A percentile compares a stretch with the other conserved stretches of the same genome.
Evolutionary conservation across 35 echinoderm and acorn worm species (phyloP).

Genomic region (Heliocidaris erythrogramma): DNA sequence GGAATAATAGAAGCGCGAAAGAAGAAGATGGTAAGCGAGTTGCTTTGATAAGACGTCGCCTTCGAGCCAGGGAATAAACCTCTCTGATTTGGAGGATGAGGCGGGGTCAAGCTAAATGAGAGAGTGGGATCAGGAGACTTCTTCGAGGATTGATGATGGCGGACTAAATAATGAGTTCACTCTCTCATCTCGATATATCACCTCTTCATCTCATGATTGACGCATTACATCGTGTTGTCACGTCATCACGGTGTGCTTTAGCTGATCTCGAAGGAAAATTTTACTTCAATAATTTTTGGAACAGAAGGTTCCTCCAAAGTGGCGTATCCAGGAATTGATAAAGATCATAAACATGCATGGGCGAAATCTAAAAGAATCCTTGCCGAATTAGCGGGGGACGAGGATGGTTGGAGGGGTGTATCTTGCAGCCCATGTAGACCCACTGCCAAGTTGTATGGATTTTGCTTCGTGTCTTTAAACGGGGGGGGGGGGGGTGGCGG

Average conservation of each 20-base stretch:
- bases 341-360: too few relatives aligned
- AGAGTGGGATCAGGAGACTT: slow-evolving; percentile 26
- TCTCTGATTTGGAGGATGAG: slow-evolving; percentile 20
- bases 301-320: neutral
- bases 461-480: too few relatives aligned
- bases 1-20: neutral
- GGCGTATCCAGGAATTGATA: neutral
- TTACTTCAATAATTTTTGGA: neutral
- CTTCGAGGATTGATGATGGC: neutral
- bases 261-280: neutral
- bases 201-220: neutral
- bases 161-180: slow-evolving; percentile 36
- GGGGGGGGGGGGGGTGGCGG: too few relatives aligned
- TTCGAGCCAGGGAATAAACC: neutral
- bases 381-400: neutral
- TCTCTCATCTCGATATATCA: neutral
- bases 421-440: too few relatives aligned
- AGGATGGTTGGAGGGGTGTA: too few relatives aligned
- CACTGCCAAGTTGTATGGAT: too few relatives aligned
- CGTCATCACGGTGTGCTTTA: neutral
- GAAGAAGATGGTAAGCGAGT: neutral
- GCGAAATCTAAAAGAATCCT: too few relatives aligned
- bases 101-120: slow-evolving; percentile 35
- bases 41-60: slow-evolving; percentile 34
- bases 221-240: neutral